Evolutionary conservation across 2,888 invertebrate genomes (phyloP).

Genomic region (Orthosia gothica): DNA sequence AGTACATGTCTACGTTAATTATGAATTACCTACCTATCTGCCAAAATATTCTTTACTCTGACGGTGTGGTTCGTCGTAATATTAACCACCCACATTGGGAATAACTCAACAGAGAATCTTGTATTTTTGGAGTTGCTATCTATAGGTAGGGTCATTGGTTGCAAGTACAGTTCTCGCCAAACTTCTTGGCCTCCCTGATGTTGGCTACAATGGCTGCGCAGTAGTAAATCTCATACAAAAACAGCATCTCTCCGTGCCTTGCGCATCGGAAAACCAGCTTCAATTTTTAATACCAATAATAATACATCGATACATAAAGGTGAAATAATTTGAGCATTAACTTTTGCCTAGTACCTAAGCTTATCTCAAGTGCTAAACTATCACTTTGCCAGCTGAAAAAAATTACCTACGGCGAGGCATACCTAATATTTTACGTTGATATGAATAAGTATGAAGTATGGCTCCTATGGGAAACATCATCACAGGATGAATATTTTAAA

Average conservation of each 20-base stretch:
- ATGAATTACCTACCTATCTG: background rate
- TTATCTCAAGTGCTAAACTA: conserved; percentile 19
- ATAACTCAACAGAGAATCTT: background rate
- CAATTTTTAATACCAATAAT: too few relatives aligned
- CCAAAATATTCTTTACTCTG: background rate
- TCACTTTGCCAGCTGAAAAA: conserved; percentile 6
- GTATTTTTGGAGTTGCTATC: background rate
- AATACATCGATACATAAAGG: too few relatives aligned
- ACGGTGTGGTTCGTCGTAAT: background rate
- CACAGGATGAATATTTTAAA: background rate
- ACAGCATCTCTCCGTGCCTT: too few relatives aligned
- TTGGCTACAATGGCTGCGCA: too few relatives aligned
- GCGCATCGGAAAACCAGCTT: too few relatives aligned
- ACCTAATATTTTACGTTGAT: background rate
- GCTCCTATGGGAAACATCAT: background rate
- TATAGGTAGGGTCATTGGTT: background rate
- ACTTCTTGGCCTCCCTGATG: too few relatives aligned
- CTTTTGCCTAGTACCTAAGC: background rate
- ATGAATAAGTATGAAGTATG: background rate
- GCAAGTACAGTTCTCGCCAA: too few relatives aligned
- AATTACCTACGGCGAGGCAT: background rate
- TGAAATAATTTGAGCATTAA: background rate
- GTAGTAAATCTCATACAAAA: too few relatives aligned
- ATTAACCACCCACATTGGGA: background rate
- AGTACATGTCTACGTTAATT: background rate